A percentile compares a stretch with the other conserved stretches of the same genome.
Conservation (phyloP, 2,888 invertebrate species). For the Nasonovia ribisnigri region DNA sequence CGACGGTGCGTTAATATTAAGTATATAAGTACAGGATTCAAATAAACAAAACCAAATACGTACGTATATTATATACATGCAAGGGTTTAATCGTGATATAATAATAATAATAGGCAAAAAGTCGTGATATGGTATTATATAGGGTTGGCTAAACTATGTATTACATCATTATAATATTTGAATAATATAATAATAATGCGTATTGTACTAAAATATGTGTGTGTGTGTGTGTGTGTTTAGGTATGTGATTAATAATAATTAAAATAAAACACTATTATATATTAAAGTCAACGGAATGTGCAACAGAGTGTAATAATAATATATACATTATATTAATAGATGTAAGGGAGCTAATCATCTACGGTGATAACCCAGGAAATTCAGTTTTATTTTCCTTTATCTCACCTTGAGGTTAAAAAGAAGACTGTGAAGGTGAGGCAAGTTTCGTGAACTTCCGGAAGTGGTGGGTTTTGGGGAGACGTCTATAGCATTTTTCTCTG, state of each 20-base stretch:
- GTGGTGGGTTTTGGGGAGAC: slow-evolving; percentile 67
- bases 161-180: not conserved
- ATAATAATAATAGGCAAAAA: slow-evolving; percentile 5
- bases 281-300: slow-evolving; percentile 29
- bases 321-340: not conserved
- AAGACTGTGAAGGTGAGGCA: slow-evolving; percentile 80
- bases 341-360: slow-evolving; percentile 39
- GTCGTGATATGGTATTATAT: not conserved
- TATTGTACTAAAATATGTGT: too few relatives aligned
- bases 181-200: slow-evolving; percentile 12
- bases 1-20: not conserved
- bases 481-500: slow-evolving; percentile 61
- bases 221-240: not conserved
- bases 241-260: slow-evolving; percentile 19
- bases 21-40: slow-evolving; percentile 7
- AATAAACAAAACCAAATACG: slow-evolving; percentile 33
- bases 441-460: slow-evolving; percentile 68
- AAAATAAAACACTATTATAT: slow-evolving; percentile 16
- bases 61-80: slow-evolving; percentile 13
- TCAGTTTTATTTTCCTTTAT: slow-evolving; percentile 66
- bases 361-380: slow-evolving; percentile 56
- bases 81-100: not conserved
- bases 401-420: slow-evolving; percentile 82
- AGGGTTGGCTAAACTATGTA: slow-evolving; percentile 34
- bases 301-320: slow-evolving; percentile 7